phyloP scores from a whole-genome alignment of 2,797 vertebrate genomes.

The Astyanax mexicanus region DNA sequence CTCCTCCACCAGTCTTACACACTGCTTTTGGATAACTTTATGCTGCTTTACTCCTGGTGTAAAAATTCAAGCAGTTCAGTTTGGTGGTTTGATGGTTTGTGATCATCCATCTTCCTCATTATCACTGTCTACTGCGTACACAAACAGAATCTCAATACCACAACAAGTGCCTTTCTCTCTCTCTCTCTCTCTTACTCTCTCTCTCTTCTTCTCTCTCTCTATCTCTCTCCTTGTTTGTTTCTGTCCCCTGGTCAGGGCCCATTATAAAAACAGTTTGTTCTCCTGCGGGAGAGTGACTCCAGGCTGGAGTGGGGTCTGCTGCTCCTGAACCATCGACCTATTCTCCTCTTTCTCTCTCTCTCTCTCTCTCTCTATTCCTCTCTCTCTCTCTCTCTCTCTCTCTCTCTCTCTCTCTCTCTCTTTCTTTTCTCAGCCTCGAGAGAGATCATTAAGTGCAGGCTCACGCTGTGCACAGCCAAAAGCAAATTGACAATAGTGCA shows the following conservation, averaged over 20 bases:
- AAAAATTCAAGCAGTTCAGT: no score
- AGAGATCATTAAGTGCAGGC: conserved; percentile 30
- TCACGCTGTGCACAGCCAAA: conserved; percentile 11
- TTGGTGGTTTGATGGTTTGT: no score
- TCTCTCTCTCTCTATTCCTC: no score
- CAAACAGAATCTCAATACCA: background rate
- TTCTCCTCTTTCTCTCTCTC: no score
- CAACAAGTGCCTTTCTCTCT: background rate
- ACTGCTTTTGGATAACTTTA: no score
- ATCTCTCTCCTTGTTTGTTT: background rate
- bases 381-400: no score
- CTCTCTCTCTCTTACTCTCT: no score
- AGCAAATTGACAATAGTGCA: conserved; percentile 2
- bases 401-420: no score
- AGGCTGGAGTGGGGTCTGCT: conserved; percentile 6
- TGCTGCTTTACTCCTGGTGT: no score
- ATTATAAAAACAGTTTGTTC: background rate
- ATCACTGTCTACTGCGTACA: background rate
- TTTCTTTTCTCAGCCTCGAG: conserved; percentile 1
- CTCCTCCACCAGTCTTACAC: no score
- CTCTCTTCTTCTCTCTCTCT: no score
- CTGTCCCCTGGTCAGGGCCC: background rate
- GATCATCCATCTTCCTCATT: no score
- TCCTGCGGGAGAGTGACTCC: background rate
- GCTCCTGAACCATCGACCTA: background rate